Base-by-base conservation (phyloP, 2,797 vertebrate genomes). In the Benthosema pterotum region DNA sequence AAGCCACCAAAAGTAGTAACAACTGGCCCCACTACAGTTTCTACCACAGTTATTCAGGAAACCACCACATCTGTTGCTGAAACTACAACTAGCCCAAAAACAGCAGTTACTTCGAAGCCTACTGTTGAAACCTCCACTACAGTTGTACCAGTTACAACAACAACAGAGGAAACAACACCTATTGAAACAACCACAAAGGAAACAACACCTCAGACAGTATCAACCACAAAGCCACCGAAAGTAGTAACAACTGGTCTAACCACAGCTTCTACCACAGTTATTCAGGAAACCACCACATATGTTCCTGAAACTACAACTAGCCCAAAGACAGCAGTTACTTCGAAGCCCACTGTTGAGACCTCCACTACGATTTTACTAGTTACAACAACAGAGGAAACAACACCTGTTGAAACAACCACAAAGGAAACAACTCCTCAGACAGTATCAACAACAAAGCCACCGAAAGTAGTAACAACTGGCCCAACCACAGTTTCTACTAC, bases 1-100 rank as follows among this genome's bases (percentile, higher is more conserved):
- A 46, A 47, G 11, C 46, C 57, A 49, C 22, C 19, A 11, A 50
- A 15, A 53, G 19, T 18, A 3, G 38, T 28, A 53, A 52, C 50
- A 1, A 42, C 63, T 11, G 19, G n/a, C 5, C 42, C 32, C 11
- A 55, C 52, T 9, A 52, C 47, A 13, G 47, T 19, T 5, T 45
- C 50, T 28, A 14, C 60, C 22, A 42, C 49, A 4, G 62, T 58
- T 1, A 48, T 65, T 1, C 16, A 19, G 43, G 1, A 0, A 53
- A 6, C 14, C 4, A 59, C 64, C 1, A 0, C 17, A 0, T 1
- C 61, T 32, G 19, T 3, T 11, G 11, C 3, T 2, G 1, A 0
- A 15, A 3, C 11, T 38, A 3, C 50, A 19, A 75, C 72, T n/a
- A n/a, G n/a, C n/a, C n/a, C n/a, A 50, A 46, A 25, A 25, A 25